These are phyloP conservation scores for Erpobdella octoculata DNA, from an alignment of 2,888 invertebrate genomes.

Conservation along the genomic window DNA sequence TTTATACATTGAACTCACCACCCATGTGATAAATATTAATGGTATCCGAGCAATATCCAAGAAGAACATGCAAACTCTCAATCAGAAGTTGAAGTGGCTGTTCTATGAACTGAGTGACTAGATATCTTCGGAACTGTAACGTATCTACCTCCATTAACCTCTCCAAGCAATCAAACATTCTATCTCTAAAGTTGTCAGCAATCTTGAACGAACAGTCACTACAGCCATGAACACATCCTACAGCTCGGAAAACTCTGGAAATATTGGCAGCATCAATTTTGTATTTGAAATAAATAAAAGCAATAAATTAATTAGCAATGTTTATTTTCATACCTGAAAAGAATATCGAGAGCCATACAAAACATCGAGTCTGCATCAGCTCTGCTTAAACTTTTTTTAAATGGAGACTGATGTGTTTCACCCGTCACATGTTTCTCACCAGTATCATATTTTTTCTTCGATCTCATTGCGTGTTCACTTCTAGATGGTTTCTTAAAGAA, in stretches of 20 bases:
- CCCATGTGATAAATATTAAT: neutral
- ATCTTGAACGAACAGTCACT: conserved; percentile 59
- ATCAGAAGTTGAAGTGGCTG: conserved; percentile 72
- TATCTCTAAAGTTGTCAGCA: conserved; percentile 71
- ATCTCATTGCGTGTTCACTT: neutral
- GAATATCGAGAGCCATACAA: conserved; percentile 4
- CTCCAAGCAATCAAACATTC: conserved; percentile 62
- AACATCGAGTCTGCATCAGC: conserved; percentile 7
- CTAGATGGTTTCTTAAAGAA: conserved; percentile 53
- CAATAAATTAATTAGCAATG: neutral
- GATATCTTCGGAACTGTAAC: neutral
- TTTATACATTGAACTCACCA: neutral
- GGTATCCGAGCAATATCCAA: conserved; percentile 83
- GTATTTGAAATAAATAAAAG: neutral
- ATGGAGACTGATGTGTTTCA: neutral
- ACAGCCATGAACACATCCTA: conserved; percentile 93
- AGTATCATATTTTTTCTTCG: neutral
- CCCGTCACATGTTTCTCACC: neutral
- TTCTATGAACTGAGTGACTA: conserved; percentile 57
- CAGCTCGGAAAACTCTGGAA: conserved; percentile 69
- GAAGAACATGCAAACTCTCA: conserved; percentile 87
- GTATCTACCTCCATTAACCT: conserved; percentile 59
- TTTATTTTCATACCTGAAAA: conserved; percentile 36
- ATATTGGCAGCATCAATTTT: neutral
- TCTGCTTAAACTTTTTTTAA: too few relatives aligned